Evolutionary conservation across 2,113 vertebrate genomes (phyloP), one percentile per base, ranked within the genome.

Genomic region (Chamaea fasciata): DNA sequence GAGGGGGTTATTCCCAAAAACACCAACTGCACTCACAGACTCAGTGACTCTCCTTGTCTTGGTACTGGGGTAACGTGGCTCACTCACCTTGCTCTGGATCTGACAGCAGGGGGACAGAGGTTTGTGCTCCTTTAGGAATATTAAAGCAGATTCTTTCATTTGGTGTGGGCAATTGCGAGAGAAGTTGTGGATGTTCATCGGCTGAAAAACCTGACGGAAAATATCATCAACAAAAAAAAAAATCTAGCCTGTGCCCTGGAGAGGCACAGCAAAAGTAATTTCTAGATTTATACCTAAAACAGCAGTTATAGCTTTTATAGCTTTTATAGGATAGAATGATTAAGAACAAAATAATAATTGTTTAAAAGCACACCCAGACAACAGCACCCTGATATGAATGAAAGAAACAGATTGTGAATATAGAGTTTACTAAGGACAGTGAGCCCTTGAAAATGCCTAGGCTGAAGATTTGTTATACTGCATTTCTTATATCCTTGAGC

Each of bases 41-140:
- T n/a, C 23, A 49, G 50, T 10, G 55, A 49, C 24, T 49, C n/a
- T 64, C 57, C 44, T 46, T 78, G 5, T 30, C 22, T 55, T 71
- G 56, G 11, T 13, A 6, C 6, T 26, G 24, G 24, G 14, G 10
- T 55, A 76, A 50, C 0, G 0, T 6, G n/a, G 26, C n/a, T 76
- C 19, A 22, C 96, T 96, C 81, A 98, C 98, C 98, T 94, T 98
- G 97, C 41, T 63, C 86, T 4, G 91, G 80, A 87, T 98, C 98
- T 24, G 92, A 93, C 24, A 98, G 44, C 78, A 98, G 83, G 35
- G 44, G 67, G 47, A 95, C 9, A 42, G 81, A 42, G 2, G 13
- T 35, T 39, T 50, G 73, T 17, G 79, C 8, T 41, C 27, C 88
- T 20, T 22, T 27, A 30, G 21, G 49, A 77, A 87, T 47, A 56